Conservation (phyloP, 2,113 vertebrate genomes). For the Aleadryas rufinucha region DNA sequence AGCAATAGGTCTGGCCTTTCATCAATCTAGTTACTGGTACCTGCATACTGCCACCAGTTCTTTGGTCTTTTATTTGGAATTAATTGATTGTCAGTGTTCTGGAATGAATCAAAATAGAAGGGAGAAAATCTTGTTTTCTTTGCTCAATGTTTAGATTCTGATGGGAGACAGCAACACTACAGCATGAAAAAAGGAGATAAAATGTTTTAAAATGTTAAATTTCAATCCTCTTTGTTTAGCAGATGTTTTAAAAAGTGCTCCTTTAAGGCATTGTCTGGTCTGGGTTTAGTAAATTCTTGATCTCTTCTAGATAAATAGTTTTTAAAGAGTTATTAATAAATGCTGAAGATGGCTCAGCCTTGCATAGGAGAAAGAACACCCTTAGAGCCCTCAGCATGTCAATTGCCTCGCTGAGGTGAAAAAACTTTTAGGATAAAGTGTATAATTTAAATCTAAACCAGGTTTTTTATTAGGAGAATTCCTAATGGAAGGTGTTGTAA, state of each 20-base stretch:
- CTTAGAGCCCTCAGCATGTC: background rate
- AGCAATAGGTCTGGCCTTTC: background rate
- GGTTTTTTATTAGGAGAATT: background rate
- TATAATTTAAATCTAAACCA: background rate
- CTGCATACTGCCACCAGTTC: background rate
- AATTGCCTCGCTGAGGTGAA: background rate
- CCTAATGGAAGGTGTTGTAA: background rate
- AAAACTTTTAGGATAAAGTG: background rate
- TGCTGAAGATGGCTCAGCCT: background rate
- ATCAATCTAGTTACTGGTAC: background rate
- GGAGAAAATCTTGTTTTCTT: background rate
- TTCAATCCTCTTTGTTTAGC: background rate
- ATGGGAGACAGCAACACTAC: background rate
- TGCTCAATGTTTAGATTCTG: background rate
- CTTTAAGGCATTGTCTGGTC: background rate
- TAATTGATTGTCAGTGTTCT: background rate
- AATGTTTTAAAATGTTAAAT: background rate
- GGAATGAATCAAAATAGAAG: background rate
- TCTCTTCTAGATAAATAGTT: background rate
- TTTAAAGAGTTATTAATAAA: background rate
- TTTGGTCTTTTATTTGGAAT: slow-evolving; percentile 15
- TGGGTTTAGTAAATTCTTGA: background rate
- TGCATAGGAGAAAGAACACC: background rate
- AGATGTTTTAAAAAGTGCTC: background rate
- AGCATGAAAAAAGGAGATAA: background rate